phyloP scores from a whole-genome alignment of 2,113 vertebrate species.

The Rhizomys pruinosus region DNA sequence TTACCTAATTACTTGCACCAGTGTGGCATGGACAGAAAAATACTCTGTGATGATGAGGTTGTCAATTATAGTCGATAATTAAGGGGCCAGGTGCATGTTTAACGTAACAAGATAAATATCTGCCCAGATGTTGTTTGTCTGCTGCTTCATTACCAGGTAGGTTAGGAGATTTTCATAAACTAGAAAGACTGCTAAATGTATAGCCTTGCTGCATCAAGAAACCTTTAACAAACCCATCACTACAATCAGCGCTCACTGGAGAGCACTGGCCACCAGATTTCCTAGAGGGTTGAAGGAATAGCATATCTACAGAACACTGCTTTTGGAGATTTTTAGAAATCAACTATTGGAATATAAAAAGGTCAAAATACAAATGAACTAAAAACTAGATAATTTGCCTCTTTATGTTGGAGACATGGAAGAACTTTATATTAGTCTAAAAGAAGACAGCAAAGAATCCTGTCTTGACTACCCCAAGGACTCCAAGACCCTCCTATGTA shows the following conservation, averaged over 20 bases:
- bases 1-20: conserved; percentile 84
- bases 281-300: neutral
- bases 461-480: neutral
- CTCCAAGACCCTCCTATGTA: neutral
- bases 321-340: conserved; percentile 1
- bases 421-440: neutral
- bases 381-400: neutral
- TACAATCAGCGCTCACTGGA: neutral
- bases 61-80: conserved; percentile 86
- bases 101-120: conserved; percentile 86
- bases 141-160: conserved; percentile 82
- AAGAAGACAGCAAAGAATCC: neutral
- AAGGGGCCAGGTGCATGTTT: conserved; percentile 85
- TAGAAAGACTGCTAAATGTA: conserved; percentile 70
- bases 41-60: conserved; percentile 82
- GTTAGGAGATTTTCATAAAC: conserved; percentile 80
- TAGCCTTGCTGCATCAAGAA: conserved; percentile 68
- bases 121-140: conserved; percentile 83
- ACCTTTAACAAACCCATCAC: conserved; percentile 38
- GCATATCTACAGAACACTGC: neutral
- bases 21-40: conserved; percentile 74
- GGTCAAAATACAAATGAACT: neutral
- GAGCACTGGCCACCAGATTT: neutral
- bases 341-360: neutral
- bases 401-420: neutral